phyloP scores from a whole-genome alignment of 2,888 invertebrate genomes.

The Volucella zonaria region DNA sequence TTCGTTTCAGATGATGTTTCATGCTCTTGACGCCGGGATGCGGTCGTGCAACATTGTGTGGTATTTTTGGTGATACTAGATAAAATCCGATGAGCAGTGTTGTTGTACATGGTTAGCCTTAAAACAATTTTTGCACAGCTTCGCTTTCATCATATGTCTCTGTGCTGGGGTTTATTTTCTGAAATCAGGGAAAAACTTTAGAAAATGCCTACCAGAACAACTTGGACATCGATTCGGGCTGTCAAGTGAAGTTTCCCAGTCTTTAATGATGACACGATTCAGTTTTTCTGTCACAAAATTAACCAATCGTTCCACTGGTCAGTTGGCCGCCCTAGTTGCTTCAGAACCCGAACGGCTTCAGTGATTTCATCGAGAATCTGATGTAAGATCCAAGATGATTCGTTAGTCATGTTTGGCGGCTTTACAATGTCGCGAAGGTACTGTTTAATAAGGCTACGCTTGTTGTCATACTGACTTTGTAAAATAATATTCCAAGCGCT shows the following conservation, averaged over 20 bases:
- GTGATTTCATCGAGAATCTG: no score
- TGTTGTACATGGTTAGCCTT: conserved; percentile 33
- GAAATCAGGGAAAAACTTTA: no score
- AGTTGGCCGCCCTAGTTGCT: no score
- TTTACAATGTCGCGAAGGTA: conserved; percentile 52
- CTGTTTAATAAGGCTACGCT: neutral
- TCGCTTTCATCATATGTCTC: conserved; percentile 35
- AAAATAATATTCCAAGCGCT: neutral
- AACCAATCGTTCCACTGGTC: no score
- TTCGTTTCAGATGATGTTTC: no score
- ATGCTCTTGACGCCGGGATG: no score
- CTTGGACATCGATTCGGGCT: conserved; percentile 40
- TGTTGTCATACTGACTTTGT: no score
- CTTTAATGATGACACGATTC: conserved; percentile 42
- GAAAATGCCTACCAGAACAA: conserved; percentile 55
- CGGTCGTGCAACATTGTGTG: no score
- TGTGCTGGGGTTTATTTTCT: conserved; percentile 31
- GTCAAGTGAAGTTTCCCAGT: conserved; percentile 58
- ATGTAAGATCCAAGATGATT: no score
- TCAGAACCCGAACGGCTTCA: no score
- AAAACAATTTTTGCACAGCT: conserved; percentile 55
- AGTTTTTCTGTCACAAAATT: conserved; percentile 64
- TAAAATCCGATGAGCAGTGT: conserved; percentile 37
- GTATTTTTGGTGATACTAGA: no score
- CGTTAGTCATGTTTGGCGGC: no score